Conservation (phyloP, 1,140 invertebrate species). For the Trinorchestia longiramus region DNA sequence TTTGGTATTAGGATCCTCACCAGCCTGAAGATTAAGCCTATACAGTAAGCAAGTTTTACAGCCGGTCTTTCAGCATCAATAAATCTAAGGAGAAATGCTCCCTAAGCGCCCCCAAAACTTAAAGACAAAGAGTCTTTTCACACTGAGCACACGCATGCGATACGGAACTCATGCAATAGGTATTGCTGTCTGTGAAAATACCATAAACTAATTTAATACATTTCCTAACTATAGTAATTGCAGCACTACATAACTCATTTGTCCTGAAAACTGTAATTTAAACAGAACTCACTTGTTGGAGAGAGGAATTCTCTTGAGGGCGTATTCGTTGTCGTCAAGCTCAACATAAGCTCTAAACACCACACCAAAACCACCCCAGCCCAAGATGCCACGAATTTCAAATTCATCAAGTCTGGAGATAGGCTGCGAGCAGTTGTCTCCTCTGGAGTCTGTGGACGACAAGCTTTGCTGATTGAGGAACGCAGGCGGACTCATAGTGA, state of each 20-base stretch:
- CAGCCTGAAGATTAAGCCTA: not conserved
- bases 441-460: not conserved
- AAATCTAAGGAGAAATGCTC: no score
- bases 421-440: not conserved
- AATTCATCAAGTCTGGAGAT: constrained; percentile 76
- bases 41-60: not conserved
- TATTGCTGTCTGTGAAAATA: no score
- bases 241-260: not conserved
- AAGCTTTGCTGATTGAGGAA: constrained; percentile 10
- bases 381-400: constrained; percentile 84
- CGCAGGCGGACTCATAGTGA: not conserved
- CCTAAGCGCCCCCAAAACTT: no score
- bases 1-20: not conserved
- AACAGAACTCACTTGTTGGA: constrained; percentile 79
- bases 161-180: no score
- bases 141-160: no score
- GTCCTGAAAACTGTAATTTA: not conserved
- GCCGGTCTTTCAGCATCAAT: not conserved
- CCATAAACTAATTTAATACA: no score
- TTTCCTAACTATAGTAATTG: not conserved
- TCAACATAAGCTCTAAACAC: constrained; percentile 96
- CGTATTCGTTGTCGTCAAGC: constrained; percentile 94
- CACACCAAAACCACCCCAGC: constrained; percentile 95
- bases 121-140: no score
- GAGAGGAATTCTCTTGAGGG: constrained; percentile 92